Base-by-base conservation (phyloP, 1,140 invertebrate species). In the Ridgeia piscesae region DNA sequence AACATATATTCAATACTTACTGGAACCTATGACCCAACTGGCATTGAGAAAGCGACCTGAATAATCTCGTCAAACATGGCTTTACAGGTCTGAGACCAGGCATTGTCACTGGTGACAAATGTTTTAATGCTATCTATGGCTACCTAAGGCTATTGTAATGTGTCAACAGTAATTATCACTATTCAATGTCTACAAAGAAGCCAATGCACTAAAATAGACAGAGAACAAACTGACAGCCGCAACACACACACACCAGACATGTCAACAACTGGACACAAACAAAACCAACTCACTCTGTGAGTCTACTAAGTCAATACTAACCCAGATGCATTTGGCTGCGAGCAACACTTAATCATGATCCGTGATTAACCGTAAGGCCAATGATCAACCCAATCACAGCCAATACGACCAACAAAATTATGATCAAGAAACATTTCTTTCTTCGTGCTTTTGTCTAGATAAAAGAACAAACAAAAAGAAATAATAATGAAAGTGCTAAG, bases 331-430 rank as follows among this genome's bases (percentile, higher is more conserved):
- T 34, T 34, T 33, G 89, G 34, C 31, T 90, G 58, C 58, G 17
- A 77, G 58, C 58, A 21, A 31, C 31, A 90, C 89, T 42, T 90
- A 90, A 90, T 42, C 35, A 90, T 34, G 14, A 34, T 90, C 35
- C 35, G 31, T 34, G 89, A 21, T 77, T 77, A 90, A 90, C 89
- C 14, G n/a, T 21, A 2, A 90, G 2, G 35, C 17, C 89, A 27
- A 90, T 90, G 89, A 90, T 90, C 17, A 90, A 21, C 14, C 31
- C 89, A 34, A 90, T 90, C 34, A 91, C 42, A 21, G 48, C 42
- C 34, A 91, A 58, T 48, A 91, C 33, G 34, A 91, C 33, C 34
- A 91, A 58, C 91, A 50, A 58, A 91, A 91, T 91, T 33, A 42
- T 35, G 34, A 91, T n/a, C 34, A 91, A 58, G 34, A 91, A 9